A percentile compares a stretch with the other conserved stretches of the same genome.
Conservation (phyloP, 2,888 invertebrate species). For the Cryptus armator region DNA sequence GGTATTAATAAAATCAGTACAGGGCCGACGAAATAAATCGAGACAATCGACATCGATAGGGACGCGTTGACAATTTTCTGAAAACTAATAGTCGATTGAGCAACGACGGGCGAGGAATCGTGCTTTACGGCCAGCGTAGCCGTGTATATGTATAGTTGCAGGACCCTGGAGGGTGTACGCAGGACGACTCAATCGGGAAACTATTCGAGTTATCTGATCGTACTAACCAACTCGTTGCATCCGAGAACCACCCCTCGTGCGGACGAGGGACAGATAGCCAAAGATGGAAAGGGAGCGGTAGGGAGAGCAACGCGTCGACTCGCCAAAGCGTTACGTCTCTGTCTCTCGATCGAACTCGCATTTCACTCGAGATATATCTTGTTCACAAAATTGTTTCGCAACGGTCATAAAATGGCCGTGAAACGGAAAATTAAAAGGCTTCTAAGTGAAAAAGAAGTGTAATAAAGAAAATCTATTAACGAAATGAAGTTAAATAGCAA, state of each 20-base stretch:
- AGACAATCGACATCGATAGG: not conserved
- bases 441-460: too few species aligned
- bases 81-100: slow-evolving; percentile 1
- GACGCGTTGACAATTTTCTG: not conserved
- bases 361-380: not conserved
- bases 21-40: not conserved
- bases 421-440: too few species aligned
- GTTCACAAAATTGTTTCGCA: too few species aligned
- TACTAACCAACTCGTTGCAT: slow-evolving; percentile 53
- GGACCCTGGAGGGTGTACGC: not conserved
- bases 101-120: not conserved
- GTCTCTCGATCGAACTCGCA: not conserved
- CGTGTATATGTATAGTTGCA: not conserved
- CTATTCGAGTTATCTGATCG: slow-evolving; percentile 63
- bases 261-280: slow-evolving; percentile 30
- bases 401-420: too few species aligned
- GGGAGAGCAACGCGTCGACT: not conserved
- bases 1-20: not conserved
- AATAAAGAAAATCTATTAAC: too few species aligned
- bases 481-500: too few species aligned
- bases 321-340: not conserved
- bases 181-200: slow-evolving; percentile 56
- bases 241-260: slow-evolving; percentile 44
- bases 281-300: not conserved
- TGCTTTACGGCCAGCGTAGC: slow-evolving; percentile 9